Evolutionary conservation across 2,888 invertebrate species (phyloP).

Genomic region (Cerceris ruficornis): DNA sequence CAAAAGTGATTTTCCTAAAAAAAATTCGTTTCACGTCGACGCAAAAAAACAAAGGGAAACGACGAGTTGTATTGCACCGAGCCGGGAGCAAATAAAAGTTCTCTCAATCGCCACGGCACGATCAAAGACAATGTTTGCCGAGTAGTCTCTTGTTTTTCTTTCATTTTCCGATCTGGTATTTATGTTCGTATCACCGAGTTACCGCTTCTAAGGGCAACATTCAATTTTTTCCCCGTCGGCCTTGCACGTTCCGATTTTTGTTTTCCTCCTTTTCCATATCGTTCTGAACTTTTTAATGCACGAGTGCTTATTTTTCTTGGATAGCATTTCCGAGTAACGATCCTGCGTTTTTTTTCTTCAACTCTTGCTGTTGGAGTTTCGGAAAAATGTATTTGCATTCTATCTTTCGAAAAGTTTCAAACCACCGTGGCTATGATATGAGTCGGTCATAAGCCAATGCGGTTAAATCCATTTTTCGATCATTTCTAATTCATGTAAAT

Average conservation of each 20-base stretch:
- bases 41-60: background rate
- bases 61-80: background rate
- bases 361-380: background rate
- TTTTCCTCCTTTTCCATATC: background rate
- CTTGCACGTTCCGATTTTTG: background rate
- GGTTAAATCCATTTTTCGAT: no score
- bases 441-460: no score
- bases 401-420: background rate
- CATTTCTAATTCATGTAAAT: no score
- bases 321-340: background rate
- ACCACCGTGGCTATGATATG: no score
- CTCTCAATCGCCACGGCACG: background rate
- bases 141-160: constrained; percentile 9
- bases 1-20: no score
- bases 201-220: background rate
- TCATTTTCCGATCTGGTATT: background rate
- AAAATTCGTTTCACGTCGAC: no score
- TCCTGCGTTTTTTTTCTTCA: background rate
- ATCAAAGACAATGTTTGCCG: constrained; percentile 6
- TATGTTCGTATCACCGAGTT: constrained; percentile 1
- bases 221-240: background rate
- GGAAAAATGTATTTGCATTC: background rate
- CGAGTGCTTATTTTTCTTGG: background rate
- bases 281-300: background rate
- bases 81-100: background rate